These are phyloP conservation scores for Gryllus bimaculatus DNA, from an alignment of 1,140 invertebrate genomes.

Conservation along the genomic window DNA sequence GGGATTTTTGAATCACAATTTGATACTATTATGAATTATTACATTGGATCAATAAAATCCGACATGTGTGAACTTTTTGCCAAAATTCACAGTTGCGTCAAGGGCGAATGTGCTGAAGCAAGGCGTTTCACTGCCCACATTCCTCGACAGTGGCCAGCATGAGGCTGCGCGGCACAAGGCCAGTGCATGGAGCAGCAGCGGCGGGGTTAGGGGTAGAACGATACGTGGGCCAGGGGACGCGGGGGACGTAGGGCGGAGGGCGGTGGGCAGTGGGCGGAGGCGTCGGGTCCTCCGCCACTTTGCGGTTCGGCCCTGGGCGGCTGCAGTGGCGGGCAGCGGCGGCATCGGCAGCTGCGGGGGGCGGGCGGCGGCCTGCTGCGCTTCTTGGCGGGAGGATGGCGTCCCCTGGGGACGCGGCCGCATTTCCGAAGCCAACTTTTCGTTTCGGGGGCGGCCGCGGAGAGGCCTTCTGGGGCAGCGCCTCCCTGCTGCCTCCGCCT, in stretches of 20 bases:
- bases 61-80: too few species aligned
- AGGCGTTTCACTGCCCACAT: too few species aligned
- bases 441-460: not conserved
- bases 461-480: not conserved
- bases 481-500: not conserved
- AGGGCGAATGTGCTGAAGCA: too few species aligned
- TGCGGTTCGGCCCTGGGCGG: not conserved
- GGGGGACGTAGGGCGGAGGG: not conserved
- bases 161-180: too few species aligned
- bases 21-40: too few species aligned
- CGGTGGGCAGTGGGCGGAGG: not conserved
- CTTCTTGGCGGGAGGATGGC: not conserved
- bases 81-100: too few species aligned
- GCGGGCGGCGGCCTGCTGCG: not conserved
- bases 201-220: not conserved
- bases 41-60: too few species aligned
- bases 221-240: not conserved
- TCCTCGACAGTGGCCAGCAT: too few species aligned
- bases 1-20: too few species aligned
- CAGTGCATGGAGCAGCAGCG: too few species aligned
- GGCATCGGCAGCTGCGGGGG: not conserved
- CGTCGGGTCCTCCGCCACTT: not conserved
- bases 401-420: not conserved
- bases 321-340: too few species aligned
- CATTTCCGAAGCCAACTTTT: not conserved